Evolutionary conservation across 1,140 invertebrate species (phyloP).

Genomic region (Bombus sylvicola): DNA sequence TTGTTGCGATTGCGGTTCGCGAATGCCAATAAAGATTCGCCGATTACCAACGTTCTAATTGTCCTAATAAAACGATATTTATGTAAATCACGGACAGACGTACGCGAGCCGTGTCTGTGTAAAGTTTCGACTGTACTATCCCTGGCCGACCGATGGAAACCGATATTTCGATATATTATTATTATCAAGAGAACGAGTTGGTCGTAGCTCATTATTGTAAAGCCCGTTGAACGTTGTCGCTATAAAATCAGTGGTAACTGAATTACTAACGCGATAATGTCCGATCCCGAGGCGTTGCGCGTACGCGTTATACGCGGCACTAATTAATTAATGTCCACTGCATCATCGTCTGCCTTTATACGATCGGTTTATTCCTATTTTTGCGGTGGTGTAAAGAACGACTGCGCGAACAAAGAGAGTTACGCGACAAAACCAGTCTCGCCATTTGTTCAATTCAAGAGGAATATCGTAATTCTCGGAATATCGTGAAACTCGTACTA

Average conservation of each 20-base stretch:
- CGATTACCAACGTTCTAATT: constrained; percentile 35
- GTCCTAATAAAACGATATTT: constrained; percentile 32
- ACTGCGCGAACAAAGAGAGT: background rate
- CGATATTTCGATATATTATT: constrained; percentile 57
- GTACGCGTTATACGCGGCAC: constrained; percentile 7
- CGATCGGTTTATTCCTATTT: constrained; percentile 1
- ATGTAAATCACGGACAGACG: constrained; percentile 26
- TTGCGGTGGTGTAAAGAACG: background rate
- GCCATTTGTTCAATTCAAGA: background rate
- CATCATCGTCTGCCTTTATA: constrained; percentile 22
- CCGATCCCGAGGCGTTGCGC: constrained; percentile 36
- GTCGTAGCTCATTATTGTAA: constrained; percentile 48
- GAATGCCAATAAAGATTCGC: constrained; percentile 26
- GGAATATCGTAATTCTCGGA: background rate
- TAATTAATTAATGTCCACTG: constrained; percentile 52
- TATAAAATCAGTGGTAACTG: constrained; percentile 54
- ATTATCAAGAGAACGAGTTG: constrained; percentile 54
- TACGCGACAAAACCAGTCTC: background rate
- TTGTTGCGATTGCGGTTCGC: background rate
- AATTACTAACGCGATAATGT: constrained; percentile 59
- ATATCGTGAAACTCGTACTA: background rate
- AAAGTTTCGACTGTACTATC: background rate
- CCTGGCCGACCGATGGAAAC: constrained; percentile 1
- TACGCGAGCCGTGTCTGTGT: background rate
- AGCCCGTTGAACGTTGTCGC: constrained; percentile 40